Evolutionary conservation across 2,797 vertebrate genomes (phyloP).

Genomic region (Esox lucius): DNA sequence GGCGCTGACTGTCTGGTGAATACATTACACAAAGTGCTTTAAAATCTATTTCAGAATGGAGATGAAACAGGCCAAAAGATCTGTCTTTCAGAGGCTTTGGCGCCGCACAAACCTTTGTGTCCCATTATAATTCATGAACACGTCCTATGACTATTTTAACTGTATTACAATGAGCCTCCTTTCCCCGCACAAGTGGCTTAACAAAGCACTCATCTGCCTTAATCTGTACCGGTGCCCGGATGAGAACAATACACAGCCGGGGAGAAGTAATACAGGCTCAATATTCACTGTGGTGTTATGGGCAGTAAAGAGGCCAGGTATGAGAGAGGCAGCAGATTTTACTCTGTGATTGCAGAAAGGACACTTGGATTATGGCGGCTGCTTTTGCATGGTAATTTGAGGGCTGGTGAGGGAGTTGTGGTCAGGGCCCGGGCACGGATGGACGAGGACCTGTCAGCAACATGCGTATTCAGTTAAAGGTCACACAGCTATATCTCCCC

Average conservation of each 20-base stretch:
- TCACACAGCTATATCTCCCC: constrained; percentile 11
- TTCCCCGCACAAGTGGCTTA: constrained; percentile 84
- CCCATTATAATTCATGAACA: constrained; percentile 88
- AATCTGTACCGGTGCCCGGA: constrained; percentile 78
- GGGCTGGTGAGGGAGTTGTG: background rate
- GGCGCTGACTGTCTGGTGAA: constrained; percentile 72
- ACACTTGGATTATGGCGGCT: constrained; percentile 83
- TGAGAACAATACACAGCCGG: constrained; percentile 73
- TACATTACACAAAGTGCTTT: constrained; percentile 25
- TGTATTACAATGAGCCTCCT: constrained; percentile 86
- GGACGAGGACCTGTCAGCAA: background rate
- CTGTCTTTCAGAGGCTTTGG: constrained; percentile 76
- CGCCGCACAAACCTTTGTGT: constrained; percentile 77
- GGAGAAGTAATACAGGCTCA: no score
- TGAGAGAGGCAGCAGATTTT: constrained; percentile 66
- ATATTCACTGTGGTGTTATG: constrained; percentile 76
- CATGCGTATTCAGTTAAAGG: background rate
- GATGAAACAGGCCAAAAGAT: constrained; percentile 79
- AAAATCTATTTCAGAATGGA: constrained; percentile 65
- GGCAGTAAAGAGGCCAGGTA: constrained; percentile 81
- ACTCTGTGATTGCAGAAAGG: constrained; percentile 71
- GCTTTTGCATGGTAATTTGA: constrained; percentile 33
- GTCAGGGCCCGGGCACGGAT: background rate
- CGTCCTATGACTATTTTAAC: constrained; percentile 83
- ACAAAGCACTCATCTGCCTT: constrained; percentile 79